Conservation (phyloP, 2,888 invertebrate genomes). For the Drosophila colorata region DNA sequence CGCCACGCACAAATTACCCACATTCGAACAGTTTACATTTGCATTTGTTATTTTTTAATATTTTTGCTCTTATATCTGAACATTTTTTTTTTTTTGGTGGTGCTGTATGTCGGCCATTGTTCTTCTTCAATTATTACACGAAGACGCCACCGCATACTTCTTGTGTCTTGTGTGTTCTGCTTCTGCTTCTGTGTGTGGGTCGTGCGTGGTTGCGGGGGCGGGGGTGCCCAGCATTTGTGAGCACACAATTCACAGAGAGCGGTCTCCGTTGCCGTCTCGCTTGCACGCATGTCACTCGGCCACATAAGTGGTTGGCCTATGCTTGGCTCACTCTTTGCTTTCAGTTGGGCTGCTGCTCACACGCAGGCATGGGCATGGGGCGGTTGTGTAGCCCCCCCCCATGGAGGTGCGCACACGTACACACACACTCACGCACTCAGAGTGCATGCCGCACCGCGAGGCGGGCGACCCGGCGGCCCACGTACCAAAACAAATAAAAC, state of each 20-base stretch:
- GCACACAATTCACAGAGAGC: conserved; percentile 39
- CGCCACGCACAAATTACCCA: conserved; percentile 1
- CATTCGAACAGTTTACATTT: conserved; percentile 10
- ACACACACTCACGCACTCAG: not conserved
- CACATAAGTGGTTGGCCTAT: conserved; percentile 12
- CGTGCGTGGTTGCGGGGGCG: conserved; percentile 24
- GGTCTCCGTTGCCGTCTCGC: conserved; percentile 33
- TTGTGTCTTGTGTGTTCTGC: conserved; percentile 37
- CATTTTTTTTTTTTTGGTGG: conserved; percentile 16
- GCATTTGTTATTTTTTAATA: conserved; percentile 8
- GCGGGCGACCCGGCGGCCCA: conserved; percentile 51
- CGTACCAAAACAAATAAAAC: conserved; percentile 61
- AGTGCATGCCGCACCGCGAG: conserved; percentile 24
- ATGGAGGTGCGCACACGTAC: conserved; percentile 25
- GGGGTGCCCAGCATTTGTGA: conserved; percentile 30
- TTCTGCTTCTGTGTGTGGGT: conserved; percentile 31
- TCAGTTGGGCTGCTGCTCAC: conserved; percentile 30
- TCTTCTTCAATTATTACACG: conserved; percentile 70
- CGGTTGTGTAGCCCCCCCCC: conserved; percentile 45
- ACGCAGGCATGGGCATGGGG: conserved; percentile 46
- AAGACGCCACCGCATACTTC: conserved; percentile 76
- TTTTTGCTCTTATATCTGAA: conserved; percentile 4
- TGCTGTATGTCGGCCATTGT: conserved; percentile 70
- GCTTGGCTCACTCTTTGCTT: conserved; percentile 43
- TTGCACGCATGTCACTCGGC: conserved; percentile 10